Base-by-base conservation (phyloP, 2,113 vertebrate genomes). In the Podiceps cristatus region DNA sequence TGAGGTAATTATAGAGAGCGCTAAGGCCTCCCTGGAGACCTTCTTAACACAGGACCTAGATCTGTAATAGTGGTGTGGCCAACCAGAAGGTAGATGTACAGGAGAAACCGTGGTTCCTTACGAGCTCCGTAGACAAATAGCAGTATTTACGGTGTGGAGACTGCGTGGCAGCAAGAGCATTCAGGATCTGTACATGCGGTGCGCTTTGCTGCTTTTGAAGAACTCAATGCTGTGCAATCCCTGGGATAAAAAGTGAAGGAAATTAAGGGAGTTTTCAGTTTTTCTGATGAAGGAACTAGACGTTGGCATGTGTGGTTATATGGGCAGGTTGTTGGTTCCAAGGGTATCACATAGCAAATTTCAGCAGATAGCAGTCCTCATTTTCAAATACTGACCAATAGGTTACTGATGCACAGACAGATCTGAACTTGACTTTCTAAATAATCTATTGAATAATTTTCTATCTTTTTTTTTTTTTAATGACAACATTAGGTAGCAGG, bases 191-290 rank as follows among this genome's bases (percentile, higher is more conserved):
- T 27, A 20, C 58, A 31, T 37, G n/a, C 25, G 13, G n/a, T 56
- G 13, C 13, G 31, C 58, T 33, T 27, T 18, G 42, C 33, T 71
- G 63, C 18, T 60, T 67, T 63, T 69, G 44, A 72, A 76, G 49
- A 79, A 11, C 71, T 59, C 74, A n/a, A 3, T 67, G 52, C 19
- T 71, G 8, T 1, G 1, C 67, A n/a, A 47, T 75, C 31, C 22
- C 8, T 67, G 17, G 23, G 19, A 47, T n/a, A 42, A 47, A 33
- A 66, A 85, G 71, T 35, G 25, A 28, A 58, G 71, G 74, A 92
- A 50, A 42, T 45, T 28, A 13, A 67, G 5, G 13, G 1, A 2
- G 0, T 10, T 3, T n/a, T 8, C 22, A 82, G 27, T 55, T 63
- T 62, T n/a, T 75, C 10, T 68, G 49, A 53, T 56, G 35, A 9